Base-by-base conservation (phyloP, 1,140 invertebrate species). In the Colletes latitarsis region DNA sequence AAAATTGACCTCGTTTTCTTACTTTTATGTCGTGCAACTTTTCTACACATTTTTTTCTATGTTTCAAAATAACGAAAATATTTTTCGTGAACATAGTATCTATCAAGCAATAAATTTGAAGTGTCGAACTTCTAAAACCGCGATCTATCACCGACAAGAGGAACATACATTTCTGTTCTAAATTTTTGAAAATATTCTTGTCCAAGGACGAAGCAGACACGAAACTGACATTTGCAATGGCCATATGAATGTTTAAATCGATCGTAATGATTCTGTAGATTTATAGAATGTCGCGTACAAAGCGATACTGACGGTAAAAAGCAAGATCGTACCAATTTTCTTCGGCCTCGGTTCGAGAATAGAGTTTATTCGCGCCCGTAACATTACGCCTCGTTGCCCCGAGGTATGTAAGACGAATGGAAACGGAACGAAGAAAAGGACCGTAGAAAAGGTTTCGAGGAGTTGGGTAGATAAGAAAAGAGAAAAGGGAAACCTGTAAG, bases 271-370 rank as follows among this genome's bases (percentile, higher is more conserved):
- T 17, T 19, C 1, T 5, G 5, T 10, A 41, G 41, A 46, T 57
- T 21, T 75, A 21, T 41, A 53, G 0, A 14, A 55, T 8, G 21
- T 4, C 3, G 8, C 9, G 52, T n/a, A 30, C 12, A 19, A 57
- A 74, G n/a, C 15, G 41, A n/a, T 52, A 19, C 68, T 67, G 30
- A n/a, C 6, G 52, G 39, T 30, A 46, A 52, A 8, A 63, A 12
- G 58, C 21, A 53, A 17, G 46, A 74, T 30, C 62, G n/a, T 12
- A 70, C 46, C 70, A 43, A 82, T 82, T 79, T 82, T 70, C 58
- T 43, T 21, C 14, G 10, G n/a, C 17, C 41, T 67, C 53, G 52
- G 39, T 69, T 52, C 57, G 69, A 60, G 62, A 74, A 63, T 49
- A 74, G 57, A 78, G 70, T 82, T 73, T 68, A 68, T 78, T 21